A percentile compares a stretch with the other conserved stretches of the same genome.
phyloP scores from a whole-genome alignment of 2,113 vertebrate genomes.

The Alethe castanea region DNA sequence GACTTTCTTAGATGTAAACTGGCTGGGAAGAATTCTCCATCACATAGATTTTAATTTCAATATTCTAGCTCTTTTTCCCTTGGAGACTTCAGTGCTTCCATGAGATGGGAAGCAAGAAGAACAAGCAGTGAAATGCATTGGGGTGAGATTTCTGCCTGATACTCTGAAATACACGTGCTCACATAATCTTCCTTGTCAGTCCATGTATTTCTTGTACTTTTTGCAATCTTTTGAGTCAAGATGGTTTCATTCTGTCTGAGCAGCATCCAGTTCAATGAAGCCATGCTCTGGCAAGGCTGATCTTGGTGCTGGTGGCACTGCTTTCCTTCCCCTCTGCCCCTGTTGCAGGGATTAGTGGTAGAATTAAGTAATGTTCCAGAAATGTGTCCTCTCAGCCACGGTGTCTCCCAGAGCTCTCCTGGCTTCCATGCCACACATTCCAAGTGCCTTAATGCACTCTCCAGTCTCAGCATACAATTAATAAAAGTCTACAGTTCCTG shows the following conservation, averaged over 20 bases:
- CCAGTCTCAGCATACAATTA: not conserved
- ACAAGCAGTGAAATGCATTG: not conserved
- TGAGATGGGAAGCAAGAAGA: not conserved
- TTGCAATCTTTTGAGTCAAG: not conserved
- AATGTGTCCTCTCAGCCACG: not conserved
- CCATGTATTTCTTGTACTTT: not conserved
- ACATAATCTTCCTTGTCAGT: not conserved
- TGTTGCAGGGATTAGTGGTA: not conserved
- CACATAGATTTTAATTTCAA: not conserved
- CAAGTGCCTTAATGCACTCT: not conserved
- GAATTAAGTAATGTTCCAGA: not conserved
- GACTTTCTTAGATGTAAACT: not conserved
- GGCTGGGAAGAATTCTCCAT: not conserved
- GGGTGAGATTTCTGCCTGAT: not conserved
- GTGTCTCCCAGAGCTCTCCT: slow-evolving; percentile 2
- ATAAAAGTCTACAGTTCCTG: not conserved
- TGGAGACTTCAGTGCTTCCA: not conserved
- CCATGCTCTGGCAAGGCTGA: not conserved
- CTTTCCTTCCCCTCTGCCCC: not conserved
- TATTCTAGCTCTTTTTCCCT: not conserved
- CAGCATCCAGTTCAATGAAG: not conserved
- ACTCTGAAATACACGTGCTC: not conserved
- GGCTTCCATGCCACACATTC: not conserved
- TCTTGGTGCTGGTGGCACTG: not conserved
- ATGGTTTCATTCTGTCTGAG: not conserved